A percentile compares a stretch with the other conserved stretches of the same genome.
Evolutionary conservation across 2,888 invertebrate species (phyloP).

Genomic region (Macropis europaea): DNA sequence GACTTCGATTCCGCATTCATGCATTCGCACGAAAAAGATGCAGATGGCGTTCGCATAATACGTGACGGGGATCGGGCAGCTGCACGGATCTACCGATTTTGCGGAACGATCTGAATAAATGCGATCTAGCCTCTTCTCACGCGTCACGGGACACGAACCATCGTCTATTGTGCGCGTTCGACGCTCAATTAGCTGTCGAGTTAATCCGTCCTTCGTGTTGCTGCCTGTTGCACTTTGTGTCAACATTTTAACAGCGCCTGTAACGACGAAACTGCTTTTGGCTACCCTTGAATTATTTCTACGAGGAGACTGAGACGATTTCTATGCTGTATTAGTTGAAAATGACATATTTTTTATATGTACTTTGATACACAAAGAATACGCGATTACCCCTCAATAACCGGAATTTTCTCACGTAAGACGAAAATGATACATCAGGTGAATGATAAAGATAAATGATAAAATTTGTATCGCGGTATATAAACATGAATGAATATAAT

Average conservation of each 20-base stretch:
- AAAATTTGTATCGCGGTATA: no score
- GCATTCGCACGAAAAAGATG: constrained; percentile 67
- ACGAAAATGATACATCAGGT: no score
- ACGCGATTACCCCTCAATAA: no score
- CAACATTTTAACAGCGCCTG: neutral
- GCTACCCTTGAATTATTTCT: neutral
- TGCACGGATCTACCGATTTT: constrained; percentile 49
- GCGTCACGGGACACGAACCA: constrained; percentile 2
- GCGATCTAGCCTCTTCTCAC: constrained; percentile 16
- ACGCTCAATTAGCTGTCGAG: constrained; percentile 26
- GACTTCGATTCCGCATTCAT: constrained; percentile 67
- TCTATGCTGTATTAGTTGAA: no score
- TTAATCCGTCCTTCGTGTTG: neutral
- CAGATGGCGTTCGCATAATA: constrained; percentile 69
- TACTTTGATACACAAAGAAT: no score
- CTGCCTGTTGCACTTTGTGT: neutral
- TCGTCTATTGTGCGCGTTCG: constrained; percentile 17
- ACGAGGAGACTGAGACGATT: no score
- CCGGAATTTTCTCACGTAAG: no score
- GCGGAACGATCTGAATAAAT: constrained; percentile 52
- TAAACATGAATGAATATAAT: no score
- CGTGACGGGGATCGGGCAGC: constrained; percentile 47
- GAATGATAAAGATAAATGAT: no score
- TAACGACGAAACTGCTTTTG: no score
- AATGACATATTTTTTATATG: no score